Evolutionary conservation across 2,113 vertebrate species (phyloP), one percentile per base, ranked within the genome.

Genomic region (Gnathonemus echidnorhynchus): DNA sequence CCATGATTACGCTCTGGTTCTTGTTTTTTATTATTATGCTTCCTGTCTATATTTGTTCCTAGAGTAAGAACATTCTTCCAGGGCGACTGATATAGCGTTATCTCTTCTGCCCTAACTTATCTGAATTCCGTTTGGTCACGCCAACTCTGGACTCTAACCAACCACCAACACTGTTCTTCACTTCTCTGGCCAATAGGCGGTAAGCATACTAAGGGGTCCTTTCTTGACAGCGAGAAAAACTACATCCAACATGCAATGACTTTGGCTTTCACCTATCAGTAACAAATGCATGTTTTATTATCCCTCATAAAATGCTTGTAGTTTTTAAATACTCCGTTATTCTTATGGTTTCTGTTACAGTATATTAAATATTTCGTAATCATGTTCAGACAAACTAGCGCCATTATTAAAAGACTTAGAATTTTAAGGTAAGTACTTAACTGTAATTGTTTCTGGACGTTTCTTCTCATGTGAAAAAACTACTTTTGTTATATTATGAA

Each of bases 321-420:
- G 19, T 87, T 87, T 13, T 52, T 49, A 39, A 35, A 49, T 24
- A 39, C 31, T 58, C 3, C 19, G 48, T 45, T 56, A 19, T 89
- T 56, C 62, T 84, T 13, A 52, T 52, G 10, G 49, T 45, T 45
- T 84, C 24, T 21, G 15, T 83, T 84, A 56, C 24, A 46, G 66
- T 39, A 48, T 48, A 53, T 85, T 88, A 52, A 58, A 66, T 31
- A 35, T 11, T 5, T 21, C 42, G 27, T 7, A 74, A 89, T 2
- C n/a, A 96, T 96, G 96, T 94, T 96, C 85, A 92, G 94, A 21
- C 93, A 93, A 52, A 88, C 93, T 90, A 95, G 88, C 88, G 49
- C 91, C 1, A 77, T 88, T n/a, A 13, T 95, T 56, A 93, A 92
- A 87, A 95, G 93, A 91, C 93, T 96, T 90, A 93, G 91, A 52